Evolutionary conservation across 2,113 vertebrate genomes (phyloP).

Genomic region (Oreochromis spilurus): DNA sequence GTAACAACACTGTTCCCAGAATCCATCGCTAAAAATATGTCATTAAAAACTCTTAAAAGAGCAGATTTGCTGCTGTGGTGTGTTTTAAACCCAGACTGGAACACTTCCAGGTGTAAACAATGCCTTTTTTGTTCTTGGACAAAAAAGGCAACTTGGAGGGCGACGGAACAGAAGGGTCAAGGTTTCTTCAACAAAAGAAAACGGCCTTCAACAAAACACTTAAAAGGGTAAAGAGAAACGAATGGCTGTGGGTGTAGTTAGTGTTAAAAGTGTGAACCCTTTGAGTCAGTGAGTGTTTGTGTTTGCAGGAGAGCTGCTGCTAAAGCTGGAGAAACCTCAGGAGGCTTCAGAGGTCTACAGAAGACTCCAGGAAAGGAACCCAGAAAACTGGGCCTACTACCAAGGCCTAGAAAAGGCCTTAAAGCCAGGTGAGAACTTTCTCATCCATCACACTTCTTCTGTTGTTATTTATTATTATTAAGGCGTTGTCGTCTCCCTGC

Average conservation of each 20-base stretch:
- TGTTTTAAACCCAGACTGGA: neutral
- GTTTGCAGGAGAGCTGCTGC: slow-evolving; percentile 83
- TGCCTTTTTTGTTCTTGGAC: fast-evolving
- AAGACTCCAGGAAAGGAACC: slow-evolving; percentile 89
- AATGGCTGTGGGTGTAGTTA: neutral
- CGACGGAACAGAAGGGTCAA: neutral
- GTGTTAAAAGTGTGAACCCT: neutral
- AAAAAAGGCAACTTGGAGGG: neutral
- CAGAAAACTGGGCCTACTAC: slow-evolving; percentile 98
- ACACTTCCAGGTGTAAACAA: neutral
- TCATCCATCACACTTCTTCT: neutral
- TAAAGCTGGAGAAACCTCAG: slow-evolving; percentile 84
- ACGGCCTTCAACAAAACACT: neutral
- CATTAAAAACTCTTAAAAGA: neutral
- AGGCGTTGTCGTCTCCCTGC: neutral
- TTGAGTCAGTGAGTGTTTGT: fast-evolving
- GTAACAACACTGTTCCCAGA: neutral
- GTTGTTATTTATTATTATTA: neutral
- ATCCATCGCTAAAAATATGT: fast-evolving
- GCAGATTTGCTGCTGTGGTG: neutral
- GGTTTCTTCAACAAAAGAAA: neutral
- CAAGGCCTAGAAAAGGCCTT: slow-evolving; percentile 90
- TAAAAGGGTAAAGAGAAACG: neutral
- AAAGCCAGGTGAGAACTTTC: slow-evolving; percentile 76
- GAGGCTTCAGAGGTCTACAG: slow-evolving; percentile 90